phyloP scores from a whole-genome alignment of 1,140 invertebrate genomes.

The honey bee (Apis mellifera) region Amel_HAv3.1 CM009936.2:5374501-5375000 shows the following conservation, averaged over 20 bases:
- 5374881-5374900: not conserved
- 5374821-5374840: not conserved
- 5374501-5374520: conserved; percentile 45
- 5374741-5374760: conserved; percentile 55
- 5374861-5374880: not conserved
- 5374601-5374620: conserved; percentile 60
- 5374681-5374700: conserved; percentile 46
- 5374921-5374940: conserved; percentile 40
- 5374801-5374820: not conserved
- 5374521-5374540: conserved; percentile 53
- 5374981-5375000: conserved; percentile 29
- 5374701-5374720: conserved; percentile 52
- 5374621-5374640: conserved; percentile 62
- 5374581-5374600: conserved; percentile 48
- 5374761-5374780: not conserved
- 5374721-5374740: conserved; percentile 59
- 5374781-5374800: conserved; percentile 9
- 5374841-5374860: not conserved
- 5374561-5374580: conserved; percentile 59
- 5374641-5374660: conserved; percentile 56
- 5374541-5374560: conserved; percentile 48
- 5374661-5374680: conserved; percentile 61
- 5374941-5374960: conserved; percentile 19
- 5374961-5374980: conserved; percentile 48
- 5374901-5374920: conserved; percentile 23